Evolutionary conservation across 30 jellyfish, hydroid and myxozoan genomes (phyloP).

Genomic region (Catostylus mosaicus): DNA sequence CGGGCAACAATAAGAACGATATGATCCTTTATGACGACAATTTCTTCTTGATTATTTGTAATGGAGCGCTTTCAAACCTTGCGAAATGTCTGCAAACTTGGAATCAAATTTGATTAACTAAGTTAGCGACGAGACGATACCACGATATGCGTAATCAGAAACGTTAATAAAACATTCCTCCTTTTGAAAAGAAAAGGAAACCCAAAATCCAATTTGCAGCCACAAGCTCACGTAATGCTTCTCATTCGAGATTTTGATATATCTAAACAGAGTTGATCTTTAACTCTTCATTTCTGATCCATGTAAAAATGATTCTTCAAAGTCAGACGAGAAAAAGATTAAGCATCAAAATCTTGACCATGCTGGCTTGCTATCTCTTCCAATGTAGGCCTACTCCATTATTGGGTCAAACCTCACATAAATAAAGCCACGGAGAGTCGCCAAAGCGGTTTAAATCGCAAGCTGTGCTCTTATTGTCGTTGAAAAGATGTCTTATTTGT

Average conservation of each 20-base stretch:
- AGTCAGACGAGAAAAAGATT: not conserved
- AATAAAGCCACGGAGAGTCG: not conserved
- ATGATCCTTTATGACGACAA: not conserved
- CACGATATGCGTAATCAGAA: conserved; percentile 42
- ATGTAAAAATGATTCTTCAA: not conserved
- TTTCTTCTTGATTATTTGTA: not conserved
- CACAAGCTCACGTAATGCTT: conserved; percentile 29
- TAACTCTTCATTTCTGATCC: conserved; percentile 9
- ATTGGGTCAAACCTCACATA: not conserved
- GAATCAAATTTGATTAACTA: not conserved
- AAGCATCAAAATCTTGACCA: not conserved
- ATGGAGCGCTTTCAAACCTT: conserved; percentile 2
- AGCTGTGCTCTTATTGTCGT: not conserved
- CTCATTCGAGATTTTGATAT: not conserved
- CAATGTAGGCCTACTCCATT: not conserved
- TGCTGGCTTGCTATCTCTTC: not conserved
- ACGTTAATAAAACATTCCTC: conserved; percentile 12
- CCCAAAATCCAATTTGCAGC: conserved; percentile 42
- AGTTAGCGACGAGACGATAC: conserved; percentile 3
- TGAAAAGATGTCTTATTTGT: not conserved
- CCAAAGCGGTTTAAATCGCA: not conserved
- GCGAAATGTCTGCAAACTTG: conserved; percentile 7
- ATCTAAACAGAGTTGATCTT: not conserved
- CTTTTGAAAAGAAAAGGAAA: conserved; percentile 4
- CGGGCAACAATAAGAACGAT: not conserved